Percentiles rank a stretch among this genome's conserved stretches.
These are phyloP conservation scores for Clarias platycephalus DNA, from an alignment of 2,797 vertebrate species.

Conservation along the genomic window DNA sequence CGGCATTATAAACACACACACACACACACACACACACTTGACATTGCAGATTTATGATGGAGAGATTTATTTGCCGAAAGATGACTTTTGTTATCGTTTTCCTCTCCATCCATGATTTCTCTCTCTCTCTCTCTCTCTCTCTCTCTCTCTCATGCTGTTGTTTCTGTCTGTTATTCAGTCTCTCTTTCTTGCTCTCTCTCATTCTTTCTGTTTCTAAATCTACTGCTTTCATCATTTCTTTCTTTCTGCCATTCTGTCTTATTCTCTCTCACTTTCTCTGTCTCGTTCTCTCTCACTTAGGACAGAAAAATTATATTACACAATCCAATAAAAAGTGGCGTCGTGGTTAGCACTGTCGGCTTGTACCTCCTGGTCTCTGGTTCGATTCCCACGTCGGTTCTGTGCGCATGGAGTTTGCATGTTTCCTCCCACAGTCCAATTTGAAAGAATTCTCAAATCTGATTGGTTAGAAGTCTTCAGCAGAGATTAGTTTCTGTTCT, in stretches of 20 bases:
- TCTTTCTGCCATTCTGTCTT: background rate
- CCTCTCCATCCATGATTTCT: background rate
- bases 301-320: no score
- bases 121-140: background rate
- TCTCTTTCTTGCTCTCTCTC: background rate
- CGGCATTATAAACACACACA: conserved; percentile 64
- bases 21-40: conserved; percentile 37
- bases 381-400: no score
- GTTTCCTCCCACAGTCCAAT: no score
- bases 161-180: no score
- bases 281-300: no score
- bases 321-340: no score
- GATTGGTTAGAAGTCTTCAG: background rate
- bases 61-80: conserved; percentile 57
- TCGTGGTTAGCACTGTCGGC: no score
- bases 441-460: background rate
- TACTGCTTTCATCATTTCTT: background rate
- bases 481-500: background rate
- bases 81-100: conserved; percentile 7
- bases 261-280: background rate
- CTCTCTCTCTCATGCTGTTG: background rate
- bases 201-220: background rate
- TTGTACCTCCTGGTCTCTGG: no score
- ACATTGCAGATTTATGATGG: conserved; percentile 66
- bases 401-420: no score